Evolutionary conservation across 2,888 invertebrate species (phyloP), one percentile per base, ranked within the genome.

Genomic region (Spialia ferax): DNA sequence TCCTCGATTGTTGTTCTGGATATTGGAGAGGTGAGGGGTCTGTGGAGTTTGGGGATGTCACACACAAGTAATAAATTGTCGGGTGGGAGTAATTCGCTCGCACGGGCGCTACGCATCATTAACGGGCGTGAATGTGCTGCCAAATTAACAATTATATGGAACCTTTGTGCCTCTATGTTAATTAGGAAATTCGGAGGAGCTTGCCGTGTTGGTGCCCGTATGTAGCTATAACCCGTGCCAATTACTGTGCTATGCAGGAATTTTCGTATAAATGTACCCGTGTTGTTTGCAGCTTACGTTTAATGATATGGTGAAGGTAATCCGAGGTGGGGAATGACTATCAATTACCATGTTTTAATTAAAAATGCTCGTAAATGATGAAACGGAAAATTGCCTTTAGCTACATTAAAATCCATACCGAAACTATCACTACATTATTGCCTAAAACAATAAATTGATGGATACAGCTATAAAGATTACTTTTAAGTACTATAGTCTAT

Each of bases 101-200:
- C 76, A 77, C 80, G 83, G 78, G 79, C 72, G 76, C 74, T 73
- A 84, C 88, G 89, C 88, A 82, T 90, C 91, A 91, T 91, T 91
- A 90, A 86, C 81, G 81, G 77, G 81, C 79, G 78, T 84, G 89
- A 88, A 89, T 88, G 87, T 87, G 87, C 82, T 84, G 84, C 87
- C 89, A 90, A 91, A 91, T 91, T 91, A 91, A 91, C 91, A 91
- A 91, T 91, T 91, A 91, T 83, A 79, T 79, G 78, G 80, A 82
- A 80, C 83, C 85, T 84, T 81, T 79, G 82, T 80, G 84, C 85
- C 81, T 85, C 82, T 86, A 85, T 85, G 89, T 85, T 91, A 90
- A 91, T 91, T 90, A 89, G 91, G 83, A 85, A 88, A 87, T 87
- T 84, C 85, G 82, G 78, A 78, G 77, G 77, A 73, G 70, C 73